phyloP scores from a whole-genome alignment of 2,113 vertebrate species.

The Anguilla japonica region DNA sequence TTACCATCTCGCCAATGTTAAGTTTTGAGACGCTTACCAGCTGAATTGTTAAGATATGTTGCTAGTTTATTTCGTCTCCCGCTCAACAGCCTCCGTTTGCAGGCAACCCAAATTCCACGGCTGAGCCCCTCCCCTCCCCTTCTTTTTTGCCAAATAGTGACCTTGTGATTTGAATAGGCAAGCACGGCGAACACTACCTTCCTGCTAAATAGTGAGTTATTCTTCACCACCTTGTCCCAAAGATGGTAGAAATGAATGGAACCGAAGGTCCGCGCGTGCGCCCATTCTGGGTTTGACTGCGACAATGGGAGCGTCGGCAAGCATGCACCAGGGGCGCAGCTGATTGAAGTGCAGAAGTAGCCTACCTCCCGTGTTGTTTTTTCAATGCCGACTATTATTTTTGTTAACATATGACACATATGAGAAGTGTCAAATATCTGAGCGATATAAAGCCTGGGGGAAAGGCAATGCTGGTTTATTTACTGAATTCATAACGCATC shows the following conservation, averaged over 20 bases:
- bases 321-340: neutral
- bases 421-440: neutral
- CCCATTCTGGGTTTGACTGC: constrained; percentile 8
- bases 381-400: neutral
- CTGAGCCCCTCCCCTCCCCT: constrained; percentile 53
- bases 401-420: neutral
- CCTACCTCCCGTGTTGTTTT: neutral
- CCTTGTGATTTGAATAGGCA: neutral
- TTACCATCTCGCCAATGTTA: constrained; percentile 51
- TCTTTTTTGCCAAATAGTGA: constrained; percentile 53
- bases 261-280: constrained; percentile 30
- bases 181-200: constrained; percentile 45
- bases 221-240: constrained; percentile 26
- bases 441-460: neutral
- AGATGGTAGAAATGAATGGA: constrained; percentile 20
- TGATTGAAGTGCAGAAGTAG: neutral
- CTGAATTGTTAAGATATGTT: constrained; percentile 43
- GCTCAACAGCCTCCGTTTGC: constrained; percentile 37
- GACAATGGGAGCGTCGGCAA: constrained; percentile 3
- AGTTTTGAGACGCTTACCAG: constrained; percentile 49
- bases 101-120: constrained; percentile 52
- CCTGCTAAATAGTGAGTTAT: constrained; percentile 69
- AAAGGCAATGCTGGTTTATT: neutral
- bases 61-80: constrained; percentile 24
- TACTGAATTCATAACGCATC: too few relatives aligned